These are phyloP conservation scores for Ifrita kowaldi DNA, from an alignment of 2,113 vertebrate species.

Conservation along the genomic window DNA sequence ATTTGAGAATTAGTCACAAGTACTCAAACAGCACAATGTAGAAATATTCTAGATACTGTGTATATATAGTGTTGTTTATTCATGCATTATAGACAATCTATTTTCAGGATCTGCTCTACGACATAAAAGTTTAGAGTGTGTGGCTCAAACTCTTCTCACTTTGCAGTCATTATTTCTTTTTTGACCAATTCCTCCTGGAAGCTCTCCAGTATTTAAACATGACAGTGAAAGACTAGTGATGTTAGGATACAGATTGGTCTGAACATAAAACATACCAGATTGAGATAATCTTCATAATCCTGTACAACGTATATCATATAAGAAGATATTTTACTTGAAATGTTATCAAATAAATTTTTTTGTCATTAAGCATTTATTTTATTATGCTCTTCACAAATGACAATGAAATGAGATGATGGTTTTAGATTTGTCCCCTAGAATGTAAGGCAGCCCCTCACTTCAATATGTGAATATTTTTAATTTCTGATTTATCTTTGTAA, in stretches of 20 bases:
- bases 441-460: not conserved
- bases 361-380: not conserved
- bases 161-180: not conserved
- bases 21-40: not conserved
- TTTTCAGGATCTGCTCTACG: not conserved
- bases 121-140: not conserved
- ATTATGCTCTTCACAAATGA: not conserved
- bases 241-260: not conserved
- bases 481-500: not conserved
- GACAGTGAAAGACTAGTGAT: not conserved
- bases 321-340: not conserved
- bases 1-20: not conserved
- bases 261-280: not conserved
- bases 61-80: not conserved
- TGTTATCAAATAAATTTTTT: not conserved
- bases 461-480: not conserved
- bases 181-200: not conserved
- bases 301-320: not conserved
- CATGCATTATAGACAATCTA: not conserved
- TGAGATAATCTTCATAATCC: not conserved
- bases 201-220: not conserved
- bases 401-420: not conserved
- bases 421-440: not conserved
- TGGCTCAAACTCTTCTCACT: not conserved
- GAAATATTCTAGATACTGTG: not conserved